Conservation (phyloP, 2,888 invertebrate species). For the Andrena fulva region DNA sequence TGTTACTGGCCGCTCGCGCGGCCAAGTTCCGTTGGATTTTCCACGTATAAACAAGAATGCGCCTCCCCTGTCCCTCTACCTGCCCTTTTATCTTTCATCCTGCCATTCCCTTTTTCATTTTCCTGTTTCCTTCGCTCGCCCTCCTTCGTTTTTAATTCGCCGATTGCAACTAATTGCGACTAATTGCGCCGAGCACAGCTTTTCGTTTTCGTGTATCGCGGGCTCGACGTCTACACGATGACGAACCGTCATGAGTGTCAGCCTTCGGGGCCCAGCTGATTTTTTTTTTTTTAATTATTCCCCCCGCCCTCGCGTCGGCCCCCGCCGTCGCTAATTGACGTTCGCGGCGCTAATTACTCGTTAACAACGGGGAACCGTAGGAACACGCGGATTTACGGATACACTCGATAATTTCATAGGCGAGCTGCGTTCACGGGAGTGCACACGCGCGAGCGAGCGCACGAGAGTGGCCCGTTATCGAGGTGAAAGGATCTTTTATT, state of each 20-base stretch:
- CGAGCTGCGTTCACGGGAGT: conserved; percentile 6
- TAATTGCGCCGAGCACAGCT: neutral
- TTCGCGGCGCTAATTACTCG: conserved; percentile 54
- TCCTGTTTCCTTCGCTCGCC: neutral
- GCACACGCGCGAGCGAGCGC: conserved; percentile 8
- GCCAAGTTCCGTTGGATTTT: conserved; percentile 54
- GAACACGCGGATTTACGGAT: conserved; percentile 43
- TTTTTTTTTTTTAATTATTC: conserved; percentile 17
- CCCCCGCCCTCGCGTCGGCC: neutral
- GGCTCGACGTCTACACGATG: conserved; percentile 23
- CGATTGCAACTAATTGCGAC: conserved; percentile 63
- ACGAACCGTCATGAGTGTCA: neutral
- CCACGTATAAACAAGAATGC: conserved; percentile 64
- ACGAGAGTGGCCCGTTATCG: conserved; percentile 43
- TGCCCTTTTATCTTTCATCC: neutral
- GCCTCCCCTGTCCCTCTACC: neutral
- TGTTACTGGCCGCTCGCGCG: conserved; percentile 55
- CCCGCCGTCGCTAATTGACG: conserved; percentile 44
- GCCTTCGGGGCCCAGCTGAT: neutral
- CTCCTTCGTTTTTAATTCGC: conserved; percentile 46
- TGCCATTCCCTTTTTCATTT: neutral
- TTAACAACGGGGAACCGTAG: conserved; percentile 50
- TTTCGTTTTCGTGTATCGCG: conserved; percentile 11
- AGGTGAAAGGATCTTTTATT: conserved; percentile 63
- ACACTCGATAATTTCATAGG: conserved; percentile 51